Conservation (phyloP, 2,888 invertebrate genomes). For the Eustalomyia histrio region DNA sequence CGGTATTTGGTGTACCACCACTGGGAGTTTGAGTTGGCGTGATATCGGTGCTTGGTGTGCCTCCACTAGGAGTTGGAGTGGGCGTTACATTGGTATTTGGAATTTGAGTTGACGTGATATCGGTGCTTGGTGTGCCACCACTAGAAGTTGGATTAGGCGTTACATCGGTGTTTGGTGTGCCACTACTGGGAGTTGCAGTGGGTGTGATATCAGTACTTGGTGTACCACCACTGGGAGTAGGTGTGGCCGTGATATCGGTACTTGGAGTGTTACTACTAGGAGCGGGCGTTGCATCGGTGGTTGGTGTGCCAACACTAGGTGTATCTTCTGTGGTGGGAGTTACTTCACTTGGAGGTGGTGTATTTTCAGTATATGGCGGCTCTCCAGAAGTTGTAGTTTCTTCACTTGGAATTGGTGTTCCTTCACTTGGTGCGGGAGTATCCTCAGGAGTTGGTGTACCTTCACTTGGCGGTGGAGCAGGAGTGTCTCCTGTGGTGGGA, state of each 20-base stretch:
- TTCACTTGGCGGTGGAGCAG: not conserved
- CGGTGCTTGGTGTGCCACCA: not conserved
- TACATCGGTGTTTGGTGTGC: not conserved
- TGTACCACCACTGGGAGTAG: not conserved
- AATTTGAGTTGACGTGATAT: not conserved
- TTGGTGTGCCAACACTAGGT: not conserved
- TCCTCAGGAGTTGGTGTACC: not conserved
- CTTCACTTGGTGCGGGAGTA: no score
- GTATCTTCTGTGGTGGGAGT: not conserved
- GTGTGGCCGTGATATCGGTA: not conserved
- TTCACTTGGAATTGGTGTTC: not conserved
- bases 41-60: not conserved
- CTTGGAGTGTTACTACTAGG: not conserved
- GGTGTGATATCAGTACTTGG: not conserved
- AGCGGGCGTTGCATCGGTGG: not conserved
- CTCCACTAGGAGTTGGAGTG: not conserved
- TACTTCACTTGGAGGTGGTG: not conserved
- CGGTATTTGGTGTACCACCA: not conserved
- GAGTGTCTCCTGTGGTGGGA: not conserved
- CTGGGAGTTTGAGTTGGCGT: not conserved
- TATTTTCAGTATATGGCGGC: not conserved
- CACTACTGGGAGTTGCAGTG: not conserved
- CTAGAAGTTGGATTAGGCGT: not conserved
- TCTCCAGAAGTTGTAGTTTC: not conserved
- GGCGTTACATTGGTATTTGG: no score